Base-by-base conservation (phyloP, 2,888 invertebrate species). In the Teleiodes luculella region DNA sequence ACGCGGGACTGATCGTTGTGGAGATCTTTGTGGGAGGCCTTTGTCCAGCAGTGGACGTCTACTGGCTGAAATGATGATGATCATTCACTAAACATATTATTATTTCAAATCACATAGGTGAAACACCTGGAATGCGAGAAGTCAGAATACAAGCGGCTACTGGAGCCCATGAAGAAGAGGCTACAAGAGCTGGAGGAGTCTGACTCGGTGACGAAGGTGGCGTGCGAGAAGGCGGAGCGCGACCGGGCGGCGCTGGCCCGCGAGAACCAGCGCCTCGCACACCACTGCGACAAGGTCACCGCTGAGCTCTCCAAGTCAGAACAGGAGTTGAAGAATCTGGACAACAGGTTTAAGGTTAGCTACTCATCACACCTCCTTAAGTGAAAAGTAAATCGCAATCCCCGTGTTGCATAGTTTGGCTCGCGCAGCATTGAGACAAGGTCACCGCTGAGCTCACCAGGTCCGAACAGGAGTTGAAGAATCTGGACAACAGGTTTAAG, bases 101-200 rank as follows among this genome's bases (percentile, higher is more conserved):
- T 6, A 6, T 39, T 39, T 4, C 10, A 2, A 7, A 16, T 47
- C 30, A 3, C 65, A n/a, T n/a, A 88, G 88, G 66, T 87, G n/a
- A 66, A 67, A 49, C 81, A 80, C 63, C 65, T 86, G 52, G 83
- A 83, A 70, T 63, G 63, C 6, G 92, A 82, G 65, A 81, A 63
- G 62, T 87, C 74, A 76, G 91, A 77, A 72, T 93, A 62, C 89
- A 93, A 74, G 81, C 88, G 68, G 80, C 91, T 65, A 63, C 86
- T 77, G 66, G 91, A 71, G 69, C 91, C 70, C 67, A 80, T 81
- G 66, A 92, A 72, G 80, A 89, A 66, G 68, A 91, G 92, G 62
- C 84, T 93, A 24, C 80, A 82, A 37, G 91, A 92, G 65, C 67
- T 93, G 28, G 91, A 92, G 68, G 92, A 93, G 53, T 80, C 90